Evolutionary conservation across 2,888 invertebrate species (phyloP).

Genomic region (Phengaris alcon): DNA sequence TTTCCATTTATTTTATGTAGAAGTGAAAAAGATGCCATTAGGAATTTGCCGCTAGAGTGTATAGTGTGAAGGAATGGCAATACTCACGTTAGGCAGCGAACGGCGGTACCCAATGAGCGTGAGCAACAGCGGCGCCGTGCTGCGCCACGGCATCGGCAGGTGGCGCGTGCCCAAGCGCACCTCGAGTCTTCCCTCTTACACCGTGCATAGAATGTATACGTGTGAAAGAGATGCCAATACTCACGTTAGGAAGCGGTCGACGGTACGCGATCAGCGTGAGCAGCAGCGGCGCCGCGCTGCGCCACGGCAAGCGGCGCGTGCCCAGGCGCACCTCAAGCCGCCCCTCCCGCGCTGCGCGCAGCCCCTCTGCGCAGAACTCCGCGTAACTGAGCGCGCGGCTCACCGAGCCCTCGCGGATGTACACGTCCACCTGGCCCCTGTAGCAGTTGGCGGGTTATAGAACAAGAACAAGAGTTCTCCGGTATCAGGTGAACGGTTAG

Average conservation of each 20-base stretch:
- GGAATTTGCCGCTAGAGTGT: not conserved
- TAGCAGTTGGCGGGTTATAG: not conserved
- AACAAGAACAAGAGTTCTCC: not conserved
- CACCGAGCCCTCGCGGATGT: slow-evolving; percentile 64
- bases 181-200: slow-evolving; percentile 90
- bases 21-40: too few relatives aligned
- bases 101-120: slow-evolving; percentile 92
- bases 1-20: too few relatives aligned
- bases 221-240: slow-evolving; percentile 39
- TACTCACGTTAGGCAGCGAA: slow-evolving; percentile 86
- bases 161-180: slow-evolving; percentile 89
- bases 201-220: slow-evolving; percentile 76
- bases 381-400: slow-evolving; percentile 69
- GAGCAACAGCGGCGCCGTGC: slow-evolving; percentile 93
- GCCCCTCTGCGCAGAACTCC: slow-evolving; percentile 73
- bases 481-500: not conserved
- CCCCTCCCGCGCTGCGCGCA: slow-evolving; percentile 90
- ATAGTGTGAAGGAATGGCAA: not conserved
- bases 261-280: slow-evolving; percentile 92
- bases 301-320: slow-evolving; percentile 94
- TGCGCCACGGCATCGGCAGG: slow-evolving; percentile 93
- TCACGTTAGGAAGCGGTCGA: slow-evolving; percentile 88
- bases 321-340: slow-evolving; percentile 89
- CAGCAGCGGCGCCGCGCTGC: slow-evolving; percentile 93
- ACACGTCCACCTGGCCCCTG: slow-evolving; percentile 76